Conservation (phyloP, 2,888 invertebrate species). For the Melanchra persicariae region DNA sequence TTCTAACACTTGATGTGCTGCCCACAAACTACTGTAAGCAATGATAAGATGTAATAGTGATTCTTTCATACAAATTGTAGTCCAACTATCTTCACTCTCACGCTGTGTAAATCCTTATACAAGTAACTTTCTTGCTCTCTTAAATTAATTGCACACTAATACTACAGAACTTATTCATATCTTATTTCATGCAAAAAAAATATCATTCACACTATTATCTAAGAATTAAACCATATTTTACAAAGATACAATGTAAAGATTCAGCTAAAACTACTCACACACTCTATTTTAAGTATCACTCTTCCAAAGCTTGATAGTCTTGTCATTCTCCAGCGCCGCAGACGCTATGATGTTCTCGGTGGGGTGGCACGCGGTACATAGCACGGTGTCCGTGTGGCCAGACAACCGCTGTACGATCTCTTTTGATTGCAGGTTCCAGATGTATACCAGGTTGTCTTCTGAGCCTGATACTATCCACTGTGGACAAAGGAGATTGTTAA, state of each 20-base stretch:
- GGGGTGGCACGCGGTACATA: constrained; percentile 99
- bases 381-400: constrained; percentile 98
- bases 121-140: background rate
- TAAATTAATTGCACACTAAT: background rate
- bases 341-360: constrained; percentile 99
- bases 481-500: constrained; percentile 64
- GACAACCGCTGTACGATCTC: constrained; percentile 99
- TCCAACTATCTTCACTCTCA: constrained; percentile 13
- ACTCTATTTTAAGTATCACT: constrained; percentile 94
- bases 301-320: constrained; percentile 99
- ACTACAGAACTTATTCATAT: background rate
- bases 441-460: constrained; percentile 99
- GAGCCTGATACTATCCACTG: constrained; percentile 99
- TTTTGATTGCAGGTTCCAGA: constrained; percentile 99
- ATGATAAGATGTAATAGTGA: background rate
- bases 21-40: background rate
- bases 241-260: constrained; percentile 14
- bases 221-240: constrained; percentile 9
- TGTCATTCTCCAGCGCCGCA: constrained; percentile 99
- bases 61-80: constrained; percentile 1
- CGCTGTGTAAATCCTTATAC: background rate
- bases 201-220: background rate
- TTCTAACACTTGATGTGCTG: background rate
- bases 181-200: constrained; percentile 9
- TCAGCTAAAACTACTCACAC: constrained; percentile 66